phyloP scores from a whole-genome alignment of 2,888 invertebrate species.

The Ptychoptera albimana region DNA sequence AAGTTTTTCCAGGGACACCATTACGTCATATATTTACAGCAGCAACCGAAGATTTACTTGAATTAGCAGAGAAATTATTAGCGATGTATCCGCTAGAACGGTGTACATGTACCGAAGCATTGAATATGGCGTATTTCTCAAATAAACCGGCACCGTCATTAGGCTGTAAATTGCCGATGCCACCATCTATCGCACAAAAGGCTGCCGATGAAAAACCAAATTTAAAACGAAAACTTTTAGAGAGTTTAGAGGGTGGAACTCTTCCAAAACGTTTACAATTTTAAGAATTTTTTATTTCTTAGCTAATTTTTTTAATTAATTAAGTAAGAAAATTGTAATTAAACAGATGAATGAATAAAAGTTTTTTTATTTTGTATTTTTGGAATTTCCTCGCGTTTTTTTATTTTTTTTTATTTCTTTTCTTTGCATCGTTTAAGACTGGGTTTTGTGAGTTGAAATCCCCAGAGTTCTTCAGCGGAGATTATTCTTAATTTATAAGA shows the following conservation, averaged over 20 bases:
- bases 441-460: too few species aligned
- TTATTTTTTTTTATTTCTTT: too few species aligned
- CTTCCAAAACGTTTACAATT: slow-evolving; percentile 42
- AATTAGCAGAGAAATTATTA: slow-evolving; percentile 60
- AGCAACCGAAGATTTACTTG: slow-evolving; percentile 78
- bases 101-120: slow-evolving; percentile 65
- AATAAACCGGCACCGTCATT: slow-evolving; percentile 80
- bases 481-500: too few species aligned
- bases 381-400: too few species aligned
- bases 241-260: slow-evolving; percentile 40
- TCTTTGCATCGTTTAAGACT: too few species aligned
- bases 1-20: slow-evolving; percentile 67
- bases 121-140: slow-evolving; percentile 81
- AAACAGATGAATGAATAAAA: too few species aligned
- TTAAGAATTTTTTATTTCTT: slow-evolving; percentile 17
- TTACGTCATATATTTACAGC: slow-evolving; percentile 90
- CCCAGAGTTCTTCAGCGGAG: too few species aligned
- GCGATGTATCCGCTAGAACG: slow-evolving; percentile 69
- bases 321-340: too few species aligned
- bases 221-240: slow-evolving; percentile 48
- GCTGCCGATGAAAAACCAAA: slow-evolving; percentile 35
- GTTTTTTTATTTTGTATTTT: too few species aligned
- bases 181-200: slow-evolving; percentile 16
- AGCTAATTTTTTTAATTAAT: too few species aligned
- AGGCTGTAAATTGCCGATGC: slow-evolving; percentile 60